Conservation (phyloP, 2,113 vertebrate genomes). For the Perognathus longimembris region DNA sequence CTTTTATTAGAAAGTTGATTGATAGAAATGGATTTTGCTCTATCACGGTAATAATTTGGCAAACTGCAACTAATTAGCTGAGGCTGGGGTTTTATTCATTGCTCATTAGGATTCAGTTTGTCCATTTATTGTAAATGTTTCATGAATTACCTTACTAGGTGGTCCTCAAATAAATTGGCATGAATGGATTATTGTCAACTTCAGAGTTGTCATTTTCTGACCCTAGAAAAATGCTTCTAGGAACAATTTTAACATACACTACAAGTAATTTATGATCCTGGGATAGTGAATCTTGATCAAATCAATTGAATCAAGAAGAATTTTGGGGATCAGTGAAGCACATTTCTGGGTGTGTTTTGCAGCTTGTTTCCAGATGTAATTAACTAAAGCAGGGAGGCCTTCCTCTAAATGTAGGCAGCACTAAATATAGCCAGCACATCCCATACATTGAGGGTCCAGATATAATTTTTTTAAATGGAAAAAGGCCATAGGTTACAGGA, state of each 20-base stretch:
- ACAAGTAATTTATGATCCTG: not conserved
- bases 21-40: not conserved
- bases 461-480: too few relatives aligned
- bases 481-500: not conserved
- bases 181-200: constrained; percentile 67
- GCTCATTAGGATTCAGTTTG: not conserved
- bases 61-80: not conserved
- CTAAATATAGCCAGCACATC: not conserved
- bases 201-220: constrained; percentile 63
- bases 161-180: constrained; percentile 74
- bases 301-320: not conserved
- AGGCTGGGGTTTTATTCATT: not conserved
- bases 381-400: too few relatives aligned
- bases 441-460: too few relatives aligned
- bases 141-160: constrained; percentile 63
- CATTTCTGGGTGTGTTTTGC: not conserved
- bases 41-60: not conserved
- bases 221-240: constrained; percentile 70
- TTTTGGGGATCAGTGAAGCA: too few relatives aligned
- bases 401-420: too few relatives aligned
- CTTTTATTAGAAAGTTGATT: not conserved
- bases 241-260: constrained; percentile 47
- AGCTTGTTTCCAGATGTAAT: too few relatives aligned
- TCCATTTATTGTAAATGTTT: constrained; percentile 60
- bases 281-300: not conserved